Evolutionary conservation across 1,140 invertebrate species (phyloP).

Genomic region (Lepidurus arcticus): DNA sequence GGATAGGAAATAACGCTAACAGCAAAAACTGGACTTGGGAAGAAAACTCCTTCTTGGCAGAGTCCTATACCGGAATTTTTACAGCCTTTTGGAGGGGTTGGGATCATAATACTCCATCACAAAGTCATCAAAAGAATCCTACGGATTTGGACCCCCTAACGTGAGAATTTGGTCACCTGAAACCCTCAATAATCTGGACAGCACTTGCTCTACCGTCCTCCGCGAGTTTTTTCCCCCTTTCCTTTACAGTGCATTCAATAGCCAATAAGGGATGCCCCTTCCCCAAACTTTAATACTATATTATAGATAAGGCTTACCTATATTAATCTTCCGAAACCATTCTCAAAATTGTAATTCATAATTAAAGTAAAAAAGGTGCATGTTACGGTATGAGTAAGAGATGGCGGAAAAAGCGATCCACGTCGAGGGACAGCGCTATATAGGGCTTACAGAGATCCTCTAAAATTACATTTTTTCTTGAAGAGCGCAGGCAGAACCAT

Average conservation of each 20-base stretch:
- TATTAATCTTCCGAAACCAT: too few relatives aligned
- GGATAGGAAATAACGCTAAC: neutral
- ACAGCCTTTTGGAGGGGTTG: neutral
- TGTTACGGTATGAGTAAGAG: too few relatives aligned
- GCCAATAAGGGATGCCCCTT: neutral
- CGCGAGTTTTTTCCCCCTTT: neutral
- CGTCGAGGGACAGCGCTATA: neutral
- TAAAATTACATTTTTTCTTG: neutral
- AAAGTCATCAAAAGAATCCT: slow-evolving; percentile 7
- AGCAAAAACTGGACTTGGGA: neutral
- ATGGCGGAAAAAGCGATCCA: neutral
- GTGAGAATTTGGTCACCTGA: slow-evolving; percentile 21
- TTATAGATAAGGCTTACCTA: neutral
- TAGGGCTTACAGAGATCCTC: neutral
- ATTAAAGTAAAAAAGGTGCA: too few relatives aligned
- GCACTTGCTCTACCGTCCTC: neutral
- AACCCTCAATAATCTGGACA: slow-evolving; percentile 4
- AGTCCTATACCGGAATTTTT: neutral
- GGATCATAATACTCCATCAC: slow-evolving; percentile 15
- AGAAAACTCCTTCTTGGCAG: neutral
- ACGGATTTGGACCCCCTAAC: neutral
- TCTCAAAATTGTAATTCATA: too few relatives aligned
- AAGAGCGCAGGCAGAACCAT: neutral
- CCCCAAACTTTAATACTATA: neutral
- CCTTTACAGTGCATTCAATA: neutral